Evolutionary conservation across 2,888 invertebrate species (phyloP), one percentile per base, ranked within the genome.

Genomic region (Pasiphila rectangulata): DNA sequence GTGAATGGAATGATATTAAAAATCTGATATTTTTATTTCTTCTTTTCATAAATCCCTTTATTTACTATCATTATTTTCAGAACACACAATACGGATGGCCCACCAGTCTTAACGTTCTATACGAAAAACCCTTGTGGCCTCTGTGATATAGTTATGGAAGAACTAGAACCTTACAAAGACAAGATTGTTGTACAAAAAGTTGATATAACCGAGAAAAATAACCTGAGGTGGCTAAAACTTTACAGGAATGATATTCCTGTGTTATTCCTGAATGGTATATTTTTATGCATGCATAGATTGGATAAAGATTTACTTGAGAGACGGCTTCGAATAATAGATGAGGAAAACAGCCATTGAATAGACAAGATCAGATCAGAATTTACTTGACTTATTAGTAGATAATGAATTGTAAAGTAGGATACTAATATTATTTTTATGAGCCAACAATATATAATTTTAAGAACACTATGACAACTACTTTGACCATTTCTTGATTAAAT

Each of bases 171-270:
- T 0, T 93, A 92, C 64, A 78, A 83, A 58, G 80, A 91, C 46
- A 90, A 91, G 67, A 91, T 95, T 67, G 72, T 86, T 21, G 89
- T 96, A 54, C 83, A 94, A 72, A 93, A 93, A 76, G 91, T 97
- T 37, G 93, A 95, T 76, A 97, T 97, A 36, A 92, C 92, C 9
- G 85, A 90, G 35, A 91, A 91, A 69, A 93, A 92, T 64, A 96
- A 96, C 77, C 69, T 94, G 21, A 86, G 91, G 40, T 96, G 93
- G 91, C 83, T 93, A 47, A 89, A 93, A 49, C 83, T 95, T 32
- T 97, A 96, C 69, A 91, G 93, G 55, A 90, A 93, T 71, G 96
- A 97, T 71, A 97, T 97, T 69, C 97, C 97, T 27, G 97, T 97
- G 4, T 79, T 97, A 59, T 96, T 96, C 79, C 87, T 97, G 4